Conservation (phyloP, 2,113 vertebrate species). For the Hyla sarda region DNA sequence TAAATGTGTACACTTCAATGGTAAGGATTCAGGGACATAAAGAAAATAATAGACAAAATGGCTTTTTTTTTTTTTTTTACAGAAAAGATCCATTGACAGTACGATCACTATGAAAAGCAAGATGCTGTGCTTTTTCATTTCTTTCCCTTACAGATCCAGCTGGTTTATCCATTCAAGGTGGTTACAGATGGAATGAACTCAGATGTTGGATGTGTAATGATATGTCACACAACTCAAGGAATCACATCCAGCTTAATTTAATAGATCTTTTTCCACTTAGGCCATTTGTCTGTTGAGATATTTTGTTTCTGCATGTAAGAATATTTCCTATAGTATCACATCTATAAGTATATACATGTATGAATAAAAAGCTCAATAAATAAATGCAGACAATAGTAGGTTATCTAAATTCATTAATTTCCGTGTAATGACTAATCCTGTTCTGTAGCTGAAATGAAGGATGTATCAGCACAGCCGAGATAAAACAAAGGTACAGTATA, state of each 20-base stretch:
- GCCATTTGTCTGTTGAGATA: background rate
- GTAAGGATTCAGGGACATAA: background rate
- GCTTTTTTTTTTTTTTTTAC: background rate
- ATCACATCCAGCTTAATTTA: background rate
- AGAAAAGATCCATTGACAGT: background rate
- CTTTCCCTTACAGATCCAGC: background rate
- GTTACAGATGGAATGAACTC: background rate
- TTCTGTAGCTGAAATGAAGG: background rate
- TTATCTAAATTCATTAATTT: background rate
- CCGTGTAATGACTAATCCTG: background rate
- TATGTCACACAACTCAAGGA: background rate
- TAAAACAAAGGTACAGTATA: background rate
- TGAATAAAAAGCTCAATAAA: background rate
- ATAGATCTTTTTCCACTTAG: background rate
- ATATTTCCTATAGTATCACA: background rate
- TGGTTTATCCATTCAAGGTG: background rate
- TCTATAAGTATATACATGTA: background rate
- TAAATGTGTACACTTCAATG: background rate
- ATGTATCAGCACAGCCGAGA: background rate
- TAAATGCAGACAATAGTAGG: background rate
- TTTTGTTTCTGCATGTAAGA: background rate
- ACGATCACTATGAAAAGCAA: background rate
- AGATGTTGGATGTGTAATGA: background rate
- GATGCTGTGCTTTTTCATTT: background rate
- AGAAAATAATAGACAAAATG: background rate